Conservation (phyloP, 2,888 invertebrate genomes). For the Ichneumon xanthorius region DNA sequence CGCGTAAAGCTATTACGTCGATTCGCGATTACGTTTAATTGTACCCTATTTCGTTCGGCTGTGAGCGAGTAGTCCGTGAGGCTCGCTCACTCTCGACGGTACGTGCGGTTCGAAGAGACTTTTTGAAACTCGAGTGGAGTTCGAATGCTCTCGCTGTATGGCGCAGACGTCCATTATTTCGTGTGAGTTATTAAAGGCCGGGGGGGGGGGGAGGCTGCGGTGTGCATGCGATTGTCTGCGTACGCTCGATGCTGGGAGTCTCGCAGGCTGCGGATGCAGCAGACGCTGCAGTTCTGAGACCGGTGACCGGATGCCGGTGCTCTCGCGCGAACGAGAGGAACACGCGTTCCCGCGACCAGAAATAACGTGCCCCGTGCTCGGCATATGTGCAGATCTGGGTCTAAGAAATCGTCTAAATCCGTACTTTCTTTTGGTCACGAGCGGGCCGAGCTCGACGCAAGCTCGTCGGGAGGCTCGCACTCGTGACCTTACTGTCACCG, state of each 20-base stretch:
- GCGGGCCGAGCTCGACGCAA: not conserved
- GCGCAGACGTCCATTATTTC: constrained; percentile 22
- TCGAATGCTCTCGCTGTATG: constrained; percentile 24
- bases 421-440: constrained; percentile 47
- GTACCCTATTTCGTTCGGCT: constrained; percentile 24
- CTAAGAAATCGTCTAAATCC: constrained; percentile 66
- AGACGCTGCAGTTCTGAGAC: constrained; percentile 35
- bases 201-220: not conserved
- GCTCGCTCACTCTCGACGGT: not conserved
- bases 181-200: not conserved
- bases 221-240: constrained; percentile 10
- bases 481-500: constrained; percentile 53
- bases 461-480: constrained; percentile 4
- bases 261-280: constrained; percentile 24
- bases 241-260: constrained; percentile 6
- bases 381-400: constrained; percentile 67
- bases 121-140: constrained; percentile 27
- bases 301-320: constrained; percentile 58
- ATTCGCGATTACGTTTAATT: constrained; percentile 54
- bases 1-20: constrained; percentile 48
- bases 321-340: constrained; percentile 22
- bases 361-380: constrained; percentile 54
- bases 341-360: constrained; percentile 36
- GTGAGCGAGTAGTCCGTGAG: constrained; percentile 12
- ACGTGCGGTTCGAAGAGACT: constrained; percentile 34